Conservation (phyloP, 2,113 vertebrate genomes). For the Rhinoptilus africanus region DNA sequence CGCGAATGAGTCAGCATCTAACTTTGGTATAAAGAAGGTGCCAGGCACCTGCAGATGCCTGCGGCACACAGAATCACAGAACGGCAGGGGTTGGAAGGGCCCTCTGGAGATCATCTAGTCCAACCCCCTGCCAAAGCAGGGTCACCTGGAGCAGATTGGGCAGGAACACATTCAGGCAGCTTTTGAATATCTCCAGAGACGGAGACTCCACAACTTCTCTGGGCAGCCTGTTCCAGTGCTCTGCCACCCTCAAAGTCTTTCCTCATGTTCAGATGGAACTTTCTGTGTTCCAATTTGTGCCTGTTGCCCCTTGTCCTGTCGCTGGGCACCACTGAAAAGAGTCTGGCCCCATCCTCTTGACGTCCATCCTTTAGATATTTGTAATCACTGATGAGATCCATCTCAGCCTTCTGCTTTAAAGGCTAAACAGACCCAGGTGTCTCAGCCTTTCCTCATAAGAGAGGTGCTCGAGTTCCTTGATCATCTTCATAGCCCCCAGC, state of each 20-base stretch:
- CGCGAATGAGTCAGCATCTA: background rate
- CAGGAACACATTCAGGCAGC: background rate
- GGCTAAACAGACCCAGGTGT: background rate
- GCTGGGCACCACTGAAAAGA: background rate
- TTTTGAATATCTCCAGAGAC: background rate
- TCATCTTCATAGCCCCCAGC: background rate
- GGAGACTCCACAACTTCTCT: background rate
- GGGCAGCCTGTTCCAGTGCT: background rate
- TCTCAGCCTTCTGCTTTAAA: background rate
- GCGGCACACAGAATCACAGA: background rate
- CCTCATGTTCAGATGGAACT: background rate
- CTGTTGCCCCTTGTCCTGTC: background rate
- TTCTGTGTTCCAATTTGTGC: background rate
- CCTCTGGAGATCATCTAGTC: background rate
- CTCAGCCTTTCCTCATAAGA: background rate
- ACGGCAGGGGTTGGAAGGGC: background rate
- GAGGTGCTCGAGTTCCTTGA: background rate
- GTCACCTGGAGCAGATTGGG: background rate
- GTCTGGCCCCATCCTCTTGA: background rate
- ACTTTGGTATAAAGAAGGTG: accelerated
- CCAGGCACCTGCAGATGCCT: background rate
- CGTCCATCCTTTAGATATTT: background rate
- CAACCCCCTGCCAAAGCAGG: background rate
- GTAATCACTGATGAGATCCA: background rate
- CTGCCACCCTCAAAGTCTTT: background rate